Evolutionary conservation across 2,888 invertebrate genomes (phyloP).

Genomic region (Piscicola geometra): DNA sequence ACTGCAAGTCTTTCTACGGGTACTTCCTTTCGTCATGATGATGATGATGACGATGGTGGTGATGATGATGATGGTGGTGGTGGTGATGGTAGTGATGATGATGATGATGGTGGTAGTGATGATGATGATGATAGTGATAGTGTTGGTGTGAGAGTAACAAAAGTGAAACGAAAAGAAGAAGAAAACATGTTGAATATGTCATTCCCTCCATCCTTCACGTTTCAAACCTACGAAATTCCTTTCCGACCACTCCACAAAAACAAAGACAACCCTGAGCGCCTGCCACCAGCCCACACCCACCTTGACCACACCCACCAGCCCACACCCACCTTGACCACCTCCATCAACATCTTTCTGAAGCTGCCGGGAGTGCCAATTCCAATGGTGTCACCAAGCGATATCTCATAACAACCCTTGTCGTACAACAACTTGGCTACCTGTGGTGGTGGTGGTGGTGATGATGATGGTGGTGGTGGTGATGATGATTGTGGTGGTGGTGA

Average conservation of each 20-base stretch:
- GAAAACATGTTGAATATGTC: no score
- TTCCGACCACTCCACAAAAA: no score
- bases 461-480: not conserved
- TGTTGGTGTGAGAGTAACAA: no score
- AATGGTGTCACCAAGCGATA: slow-evolving; percentile 94
- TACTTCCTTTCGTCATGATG: slow-evolving; percentile 40
- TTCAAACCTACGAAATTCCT: no score
- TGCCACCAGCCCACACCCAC: no score
- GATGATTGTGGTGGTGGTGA: not conserved
- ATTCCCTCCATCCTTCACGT: no score
- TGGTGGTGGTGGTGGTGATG: not conserved
- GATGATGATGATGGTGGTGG: not conserved
- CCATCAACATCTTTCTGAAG: slow-evolving; percentile 70
- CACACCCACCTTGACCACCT: slow-evolving; percentile 59
- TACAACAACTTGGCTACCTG: slow-evolving; percentile 67
- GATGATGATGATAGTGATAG: no score
- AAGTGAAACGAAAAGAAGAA: no score
- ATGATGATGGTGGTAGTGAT: no score
- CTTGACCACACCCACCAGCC: no score
- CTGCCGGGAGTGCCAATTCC: slow-evolving; percentile 70
- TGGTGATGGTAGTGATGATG: not conserved
- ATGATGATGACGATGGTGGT: no score
- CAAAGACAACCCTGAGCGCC: not conserved
- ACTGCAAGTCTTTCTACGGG: slow-evolving; percentile 71
- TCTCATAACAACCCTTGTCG: slow-evolving; percentile 85